These are phyloP conservation scores for Synanthedon myopaeformis DNA, from an alignment of 2,888 invertebrate genomes.

Conservation along the genomic window DNA sequence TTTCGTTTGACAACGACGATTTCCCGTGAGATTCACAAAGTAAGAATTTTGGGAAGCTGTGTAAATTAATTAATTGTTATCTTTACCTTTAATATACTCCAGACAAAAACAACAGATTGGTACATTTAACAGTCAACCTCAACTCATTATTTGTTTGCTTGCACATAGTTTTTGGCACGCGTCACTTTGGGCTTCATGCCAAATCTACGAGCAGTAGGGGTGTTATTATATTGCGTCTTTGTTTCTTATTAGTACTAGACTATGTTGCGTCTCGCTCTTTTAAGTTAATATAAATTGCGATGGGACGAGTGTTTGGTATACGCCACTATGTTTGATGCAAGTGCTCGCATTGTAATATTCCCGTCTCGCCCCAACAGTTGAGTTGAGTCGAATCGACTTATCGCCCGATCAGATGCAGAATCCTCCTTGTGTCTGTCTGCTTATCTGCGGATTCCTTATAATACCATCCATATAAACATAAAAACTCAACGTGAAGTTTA, in stretches of 20 bases:
- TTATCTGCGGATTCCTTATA: too few species aligned
- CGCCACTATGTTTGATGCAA: background rate
- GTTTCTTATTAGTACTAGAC: background rate
- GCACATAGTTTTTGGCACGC: constrained; percentile 34
- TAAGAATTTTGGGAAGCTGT: too few species aligned
- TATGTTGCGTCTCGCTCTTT: background rate
- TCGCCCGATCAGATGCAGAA: too few species aligned
- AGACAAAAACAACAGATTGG: background rate
- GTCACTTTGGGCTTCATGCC: constrained; percentile 34
- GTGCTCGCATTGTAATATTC: background rate
- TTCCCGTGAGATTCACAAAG: too few species aligned
- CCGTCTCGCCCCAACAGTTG: background rate
- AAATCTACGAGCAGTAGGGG: constrained; percentile 28
- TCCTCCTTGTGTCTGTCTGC: too few species aligned
- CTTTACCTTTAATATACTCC: too few species aligned
- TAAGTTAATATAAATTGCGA: background rate
- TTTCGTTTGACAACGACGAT: too few species aligned
- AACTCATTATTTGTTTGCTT: constrained; percentile 32
- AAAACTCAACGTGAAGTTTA: too few species aligned
- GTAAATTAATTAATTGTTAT: too few species aligned
- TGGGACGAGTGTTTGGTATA: background rate
- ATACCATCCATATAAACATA: too few species aligned
- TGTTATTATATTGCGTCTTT: constrained; percentile 6
- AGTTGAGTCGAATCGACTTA: too few species aligned
- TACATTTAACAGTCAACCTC: constrained; percentile 18